These are phyloP conservation scores for Papilio demoleus DNA, from an alignment of 2,888 invertebrate species.

Conservation along the genomic window DNA sequence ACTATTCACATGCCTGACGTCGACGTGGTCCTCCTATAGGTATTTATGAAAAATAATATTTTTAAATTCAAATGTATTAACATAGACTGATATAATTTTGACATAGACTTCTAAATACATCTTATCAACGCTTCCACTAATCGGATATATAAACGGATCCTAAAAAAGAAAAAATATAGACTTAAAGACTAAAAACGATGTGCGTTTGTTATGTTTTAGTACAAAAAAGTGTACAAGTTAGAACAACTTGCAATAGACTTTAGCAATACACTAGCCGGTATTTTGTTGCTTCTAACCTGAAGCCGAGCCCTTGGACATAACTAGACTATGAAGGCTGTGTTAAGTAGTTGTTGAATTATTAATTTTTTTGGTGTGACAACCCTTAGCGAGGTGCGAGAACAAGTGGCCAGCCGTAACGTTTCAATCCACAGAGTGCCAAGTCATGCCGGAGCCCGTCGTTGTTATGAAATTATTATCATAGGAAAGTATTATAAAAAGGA, in stretches of 20 bases:
- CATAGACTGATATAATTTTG: too few species aligned
- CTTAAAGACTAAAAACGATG: too few species aligned
- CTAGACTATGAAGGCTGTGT: background rate
- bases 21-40: constrained; percentile 4
- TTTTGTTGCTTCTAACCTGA: background rate
- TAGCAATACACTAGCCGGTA: too few species aligned
- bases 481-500: background rate
- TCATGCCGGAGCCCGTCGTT: constrained; percentile 49
- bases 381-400: constrained; percentile 43
- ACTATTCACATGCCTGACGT: constrained; percentile 43
- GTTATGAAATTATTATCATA: constrained; percentile 28
- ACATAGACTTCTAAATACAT: too few species aligned
- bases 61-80: background rate
- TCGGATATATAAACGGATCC: too few species aligned
- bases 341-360: background rate
- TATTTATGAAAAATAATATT: background rate
- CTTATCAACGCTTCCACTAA: too few species aligned
- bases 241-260: too few species aligned
- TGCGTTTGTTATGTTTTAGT: too few species aligned
- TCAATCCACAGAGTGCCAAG: constrained; percentile 56
- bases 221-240: too few species aligned
- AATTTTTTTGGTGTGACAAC: constrained; percentile 42
- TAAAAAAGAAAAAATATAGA: too few species aligned
- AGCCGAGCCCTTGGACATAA: background rate
- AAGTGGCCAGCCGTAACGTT: constrained; percentile 54